Conservation (phyloP, 2,113 vertebrate genomes). For the Zosterops borbonicus region DNA sequence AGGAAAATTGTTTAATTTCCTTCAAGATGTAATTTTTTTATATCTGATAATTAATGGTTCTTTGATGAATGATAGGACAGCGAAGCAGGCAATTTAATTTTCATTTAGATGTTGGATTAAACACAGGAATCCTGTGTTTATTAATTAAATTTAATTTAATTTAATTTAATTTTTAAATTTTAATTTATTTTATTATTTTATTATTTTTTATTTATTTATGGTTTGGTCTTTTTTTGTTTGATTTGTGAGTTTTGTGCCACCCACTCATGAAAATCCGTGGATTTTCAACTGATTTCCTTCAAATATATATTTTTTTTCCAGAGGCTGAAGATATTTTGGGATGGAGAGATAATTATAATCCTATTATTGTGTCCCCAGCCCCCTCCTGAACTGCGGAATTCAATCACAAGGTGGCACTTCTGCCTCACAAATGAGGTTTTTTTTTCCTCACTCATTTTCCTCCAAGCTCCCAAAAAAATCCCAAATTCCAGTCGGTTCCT, state of each 20-base stretch:
- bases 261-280: fast-evolving
- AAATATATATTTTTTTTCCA: neutral
- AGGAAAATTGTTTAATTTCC: neutral
- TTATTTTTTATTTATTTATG: too few relatives aligned
- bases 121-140: neutral
- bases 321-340: neutral
- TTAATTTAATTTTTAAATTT: too few relatives aligned
- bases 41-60: neutral
- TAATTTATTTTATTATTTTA: too few relatives aligned
- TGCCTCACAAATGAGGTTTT: neutral
- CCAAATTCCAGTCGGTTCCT: neutral
- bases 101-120: neutral
- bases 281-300: neutral
- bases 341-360: fast-evolving
- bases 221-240: neutral
- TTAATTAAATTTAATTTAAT: too few relatives aligned
- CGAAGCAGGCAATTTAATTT: neutral
- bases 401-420: constrained; percentile 49
- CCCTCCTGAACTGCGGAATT: neutral
- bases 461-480: neutral
- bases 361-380: neutral
- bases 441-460: fast-evolving
- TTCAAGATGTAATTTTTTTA: neutral
- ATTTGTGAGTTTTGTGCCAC: neutral
- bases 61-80: neutral